Percentiles rank a stretch among this genome's conserved stretches.
These are phyloP conservation scores for Apodemia mormo DNA, from an alignment of 2,888 invertebrate genomes.

Conservation along the genomic window DNA sequence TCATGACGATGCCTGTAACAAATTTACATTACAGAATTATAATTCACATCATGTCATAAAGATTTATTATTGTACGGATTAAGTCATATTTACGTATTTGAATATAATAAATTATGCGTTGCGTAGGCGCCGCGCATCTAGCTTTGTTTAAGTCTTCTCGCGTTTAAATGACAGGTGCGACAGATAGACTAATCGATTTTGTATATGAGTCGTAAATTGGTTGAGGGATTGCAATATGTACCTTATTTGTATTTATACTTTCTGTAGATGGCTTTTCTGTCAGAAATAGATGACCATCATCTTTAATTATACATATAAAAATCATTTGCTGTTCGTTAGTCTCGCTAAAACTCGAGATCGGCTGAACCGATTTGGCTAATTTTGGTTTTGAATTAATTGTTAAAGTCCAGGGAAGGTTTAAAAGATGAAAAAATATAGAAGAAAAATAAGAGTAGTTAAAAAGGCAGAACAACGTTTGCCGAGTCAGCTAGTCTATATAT, in stretches of 20 bases:
- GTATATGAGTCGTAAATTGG: conserved; percentile 15
- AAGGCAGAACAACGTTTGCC: too few species aligned
- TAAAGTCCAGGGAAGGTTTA: too few species aligned
- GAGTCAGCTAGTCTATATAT: too few species aligned
- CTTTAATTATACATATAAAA: too few species aligned
- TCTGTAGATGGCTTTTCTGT: too few species aligned
- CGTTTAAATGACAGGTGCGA: conserved; percentile 15
- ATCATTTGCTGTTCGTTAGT: too few species aligned
- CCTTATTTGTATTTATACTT: not conserved
- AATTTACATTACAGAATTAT: conserved; percentile 13
- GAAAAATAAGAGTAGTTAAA: too few species aligned
- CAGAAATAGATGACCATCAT: too few species aligned
- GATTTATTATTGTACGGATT: conserved; percentile 11
- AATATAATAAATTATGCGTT: conserved; percentile 15
- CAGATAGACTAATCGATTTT: conserved; percentile 20
- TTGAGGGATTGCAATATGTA: not conserved
- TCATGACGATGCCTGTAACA: not conserved
- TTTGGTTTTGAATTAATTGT: too few species aligned
- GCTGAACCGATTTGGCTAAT: too few species aligned
- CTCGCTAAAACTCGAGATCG: too few species aligned
- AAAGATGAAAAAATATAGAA: too few species aligned
- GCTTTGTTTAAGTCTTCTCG: conserved; percentile 18
- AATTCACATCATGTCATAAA: conserved; percentile 3
- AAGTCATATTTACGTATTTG: conserved; percentile 17
- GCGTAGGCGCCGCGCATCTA: conserved; percentile 5